A percentile compares a stretch with the other conserved stretches of the same genome.
These are phyloP conservation scores for Steinernema carpocapsae DNA, from an alignment of 2,888 invertebrate species.

Conservation along the genomic window DNA sequence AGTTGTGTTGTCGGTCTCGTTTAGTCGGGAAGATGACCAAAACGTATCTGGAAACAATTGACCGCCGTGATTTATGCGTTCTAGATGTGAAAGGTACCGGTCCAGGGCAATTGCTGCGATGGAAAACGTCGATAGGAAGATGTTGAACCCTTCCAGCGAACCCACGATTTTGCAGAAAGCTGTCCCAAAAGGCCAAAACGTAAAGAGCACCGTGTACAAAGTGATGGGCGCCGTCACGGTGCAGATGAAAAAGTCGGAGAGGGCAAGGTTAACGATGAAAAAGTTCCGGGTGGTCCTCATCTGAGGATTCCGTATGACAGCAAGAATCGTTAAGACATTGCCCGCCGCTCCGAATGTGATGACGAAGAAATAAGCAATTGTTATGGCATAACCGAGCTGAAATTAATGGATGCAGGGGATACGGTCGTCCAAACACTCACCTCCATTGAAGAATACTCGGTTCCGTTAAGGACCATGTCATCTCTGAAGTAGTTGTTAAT, in stretches of 20 bases:
- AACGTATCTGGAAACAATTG: conserved; percentile 61
- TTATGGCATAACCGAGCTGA: conserved; percentile 64
- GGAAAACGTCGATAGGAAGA: conserved; percentile 89
- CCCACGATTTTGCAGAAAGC: conserved; percentile 85
- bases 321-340: conserved; percentile 82
- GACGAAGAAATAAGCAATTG: conserved; percentile 70
- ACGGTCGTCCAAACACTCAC: conserved; percentile 42
- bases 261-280: conserved; percentile 66
- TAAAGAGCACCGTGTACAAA: conserved; percentile 82
- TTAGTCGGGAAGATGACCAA: conserved; percentile 68
- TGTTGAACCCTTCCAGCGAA: conserved; percentile 82
- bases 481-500: conserved; percentile 65
- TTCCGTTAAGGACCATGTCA: conserved; percentile 60
- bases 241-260: conserved; percentile 74
- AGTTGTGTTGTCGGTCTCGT: conserved; percentile 70
- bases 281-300: conserved; percentile 84
- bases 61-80: conserved; percentile 5
- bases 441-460: conserved; percentile 59
- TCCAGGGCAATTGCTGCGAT: conserved; percentile 82
- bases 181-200: conserved; percentile 85
- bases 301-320: conserved; percentile 81
- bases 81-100: conserved; percentile 49
- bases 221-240: conserved; percentile 88
- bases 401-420: conserved; percentile 36
- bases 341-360: conserved; percentile 86